Base-by-base conservation (phyloP, 2,888 invertebrate species). In the Desoria tigrina region DNA sequence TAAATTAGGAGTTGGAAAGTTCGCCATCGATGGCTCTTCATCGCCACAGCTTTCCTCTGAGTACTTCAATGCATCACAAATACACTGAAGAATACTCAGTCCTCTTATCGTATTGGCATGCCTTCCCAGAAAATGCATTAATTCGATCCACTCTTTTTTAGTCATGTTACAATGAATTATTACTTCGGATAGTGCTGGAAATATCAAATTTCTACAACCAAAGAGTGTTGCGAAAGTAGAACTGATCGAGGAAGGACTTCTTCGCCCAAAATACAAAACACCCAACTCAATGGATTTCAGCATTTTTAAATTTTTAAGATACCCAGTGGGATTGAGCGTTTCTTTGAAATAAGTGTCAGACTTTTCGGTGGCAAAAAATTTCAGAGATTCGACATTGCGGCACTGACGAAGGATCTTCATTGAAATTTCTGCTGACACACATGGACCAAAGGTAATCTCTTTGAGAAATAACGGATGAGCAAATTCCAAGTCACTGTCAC, bases 241-340 rank as follows among this genome's bases (percentile, higher is more conserved):
- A 42, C 67, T 68, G 18, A 37, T 50, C 21, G 32, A 28, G 28
- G 37, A 45, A 11, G 68, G 26, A 55, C 55, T 62, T 49, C 67
- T 42, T 18, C 53, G 37, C 14, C 65, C 64, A 65, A 75, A 72
- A 24, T 55, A 65, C 21, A 66, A 57, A 51, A 75, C 63, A 37
- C 66, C 68, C 50, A 75, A 61, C 61, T 75, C 71, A n/a, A 75
- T 58, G 21, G 61, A 57, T 37, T 67, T 63, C 11, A 75, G 55
- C 42, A 61, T 66, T 42, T 68, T 68, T 14, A 75, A 42, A 27
- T 58, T 61, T n/a, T 55, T 61, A 1, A 64, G 58, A n/a, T 68
- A 59, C 16, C 27, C 42, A 9, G 58, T 37, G 27, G 63, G 61
- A 9, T 60, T 37, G 23, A 61, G 54, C 18, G 50, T 23, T 0